These are phyloP conservation scores for Microtus oregoni DNA, from an alignment of 2,113 vertebrate species.

Conservation along the genomic window DNA sequence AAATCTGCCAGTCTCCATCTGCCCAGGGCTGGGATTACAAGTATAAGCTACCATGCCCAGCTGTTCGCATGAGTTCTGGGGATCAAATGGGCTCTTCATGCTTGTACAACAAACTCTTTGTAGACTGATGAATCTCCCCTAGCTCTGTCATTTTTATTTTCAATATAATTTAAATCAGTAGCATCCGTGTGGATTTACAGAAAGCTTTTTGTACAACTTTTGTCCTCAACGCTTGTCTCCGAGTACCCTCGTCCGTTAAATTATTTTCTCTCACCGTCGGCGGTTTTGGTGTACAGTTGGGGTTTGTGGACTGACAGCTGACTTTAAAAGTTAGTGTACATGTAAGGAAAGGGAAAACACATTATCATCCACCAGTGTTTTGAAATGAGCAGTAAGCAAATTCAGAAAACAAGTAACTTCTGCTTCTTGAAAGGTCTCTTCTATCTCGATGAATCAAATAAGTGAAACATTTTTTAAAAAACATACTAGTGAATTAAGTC, in stretches of 20 bases:
- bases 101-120: neutral
- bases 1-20: neutral
- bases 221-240: neutral
- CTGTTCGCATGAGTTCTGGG: neutral
- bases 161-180: slow-evolving; percentile 6
- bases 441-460: neutral
- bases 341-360: neutral
- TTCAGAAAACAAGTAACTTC: slow-evolving; percentile 26
- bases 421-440: slow-evolving; percentile 11
- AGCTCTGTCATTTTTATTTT: neutral
- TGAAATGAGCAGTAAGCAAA: slow-evolving; percentile 31
- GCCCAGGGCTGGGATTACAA: neutral
- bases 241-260: neutral
- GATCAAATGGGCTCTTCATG: neutral
- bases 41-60: neutral
- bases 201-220: neutral
- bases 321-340: neutral
- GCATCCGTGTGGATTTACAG: neutral
- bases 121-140: neutral
- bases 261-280: neutral
- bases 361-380: neutral
- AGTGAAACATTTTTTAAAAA: slow-evolving; percentile 38
- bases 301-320: neutral
- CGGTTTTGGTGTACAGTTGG: neutral
- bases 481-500: neutral